Percentiles rank a stretch among this genome's conserved stretches.
Conservation (phyloP, 1,140 invertebrate species). For the Cylas formicarius region DNA sequence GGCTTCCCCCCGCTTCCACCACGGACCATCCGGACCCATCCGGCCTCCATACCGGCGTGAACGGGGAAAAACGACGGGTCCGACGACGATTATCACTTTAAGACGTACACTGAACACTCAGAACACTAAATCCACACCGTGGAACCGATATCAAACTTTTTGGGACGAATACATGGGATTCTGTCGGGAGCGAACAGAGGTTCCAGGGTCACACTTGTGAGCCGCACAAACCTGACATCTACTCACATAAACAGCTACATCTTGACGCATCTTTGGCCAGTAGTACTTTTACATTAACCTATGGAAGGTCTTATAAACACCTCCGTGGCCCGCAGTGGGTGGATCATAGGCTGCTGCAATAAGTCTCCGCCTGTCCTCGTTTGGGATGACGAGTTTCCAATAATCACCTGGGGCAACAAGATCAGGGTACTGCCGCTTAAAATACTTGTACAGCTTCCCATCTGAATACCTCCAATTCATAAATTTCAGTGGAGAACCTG, state of each 20-base stretch:
- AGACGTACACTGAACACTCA: too few species aligned
- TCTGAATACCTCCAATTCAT: conserved; percentile 14
- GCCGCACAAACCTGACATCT: conserved; percentile 18
- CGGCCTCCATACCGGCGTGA: too few species aligned
- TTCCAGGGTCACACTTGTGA: conserved; percentile 15
- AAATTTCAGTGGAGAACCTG: conserved; percentile 2
- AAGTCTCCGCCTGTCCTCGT: conserved; percentile 2
- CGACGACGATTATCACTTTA: too few species aligned
- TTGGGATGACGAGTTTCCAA: conserved; percentile 23
- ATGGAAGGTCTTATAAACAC: conserved; percentile 21
- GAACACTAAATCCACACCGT: too few species aligned
- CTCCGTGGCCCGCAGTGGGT: conserved; percentile 14
- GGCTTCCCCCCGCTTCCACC: conserved; percentile 21
- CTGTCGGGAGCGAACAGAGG: too few species aligned
- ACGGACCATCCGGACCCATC: conserved; percentile 11
- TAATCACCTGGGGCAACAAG: not conserved
- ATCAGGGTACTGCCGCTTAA: too few species aligned
- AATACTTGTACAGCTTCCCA: conserved; percentile 16
- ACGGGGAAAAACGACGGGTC: too few species aligned
- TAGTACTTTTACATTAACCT: conserved; percentile 16
- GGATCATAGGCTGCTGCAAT: conserved; percentile 11
- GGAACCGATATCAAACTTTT: too few species aligned
- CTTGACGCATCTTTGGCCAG: conserved; percentile 19
- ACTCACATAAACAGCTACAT: conserved; percentile 11
- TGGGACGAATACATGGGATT: too few species aligned